Evolutionary conservation across 2,113 vertebrate species (phyloP), one percentile per base, ranked within the genome.

Genomic region (Amphilophus citrinellus): DNA sequence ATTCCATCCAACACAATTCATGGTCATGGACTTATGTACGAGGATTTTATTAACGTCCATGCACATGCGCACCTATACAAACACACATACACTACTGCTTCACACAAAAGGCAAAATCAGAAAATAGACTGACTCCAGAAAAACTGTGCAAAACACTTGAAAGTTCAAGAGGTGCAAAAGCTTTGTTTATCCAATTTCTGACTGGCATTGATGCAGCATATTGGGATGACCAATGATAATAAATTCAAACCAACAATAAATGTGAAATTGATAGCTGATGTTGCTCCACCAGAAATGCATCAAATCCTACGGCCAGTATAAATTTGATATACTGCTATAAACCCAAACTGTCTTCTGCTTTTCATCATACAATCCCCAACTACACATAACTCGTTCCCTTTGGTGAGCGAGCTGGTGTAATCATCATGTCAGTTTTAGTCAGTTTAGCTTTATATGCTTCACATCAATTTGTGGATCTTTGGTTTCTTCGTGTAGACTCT

Each of bases 1-100:
- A 88, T 68, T 88, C 62, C 91, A 88, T 89, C 85, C 90, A 82
- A 88, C 86, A 90, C 79, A 91, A 84, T 82, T 90, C 32, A 80
- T 83, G 86, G 59, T 58, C 32, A 39, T 81, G 83, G 60, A 82
- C 73, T 73, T 2, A 63, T 82, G 60, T 63, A 60, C 86, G 24
- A 59, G 73, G 57, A 84, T 44, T 44, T 44, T 11, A 44, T 44
- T 14, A 27, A 32, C 3, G 10, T 10, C 53, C 81, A 76, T 68
- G 82, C 59, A 83, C 77, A 65, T 44, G 53, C 27, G 84, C 82
- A 58, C 59, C 81, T 81, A 59, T 68, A 78, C 80, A 71, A 30
- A 71, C 50, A n/a, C 18, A 53, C 17, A 0, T 50, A 20, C 66
- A 27, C 13, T 24, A 68, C 65, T 42, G 17, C 42, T 30, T 30